phyloP scores from a whole-genome alignment of 2,797 vertebrate species.

The Mus caroli region DNA sequence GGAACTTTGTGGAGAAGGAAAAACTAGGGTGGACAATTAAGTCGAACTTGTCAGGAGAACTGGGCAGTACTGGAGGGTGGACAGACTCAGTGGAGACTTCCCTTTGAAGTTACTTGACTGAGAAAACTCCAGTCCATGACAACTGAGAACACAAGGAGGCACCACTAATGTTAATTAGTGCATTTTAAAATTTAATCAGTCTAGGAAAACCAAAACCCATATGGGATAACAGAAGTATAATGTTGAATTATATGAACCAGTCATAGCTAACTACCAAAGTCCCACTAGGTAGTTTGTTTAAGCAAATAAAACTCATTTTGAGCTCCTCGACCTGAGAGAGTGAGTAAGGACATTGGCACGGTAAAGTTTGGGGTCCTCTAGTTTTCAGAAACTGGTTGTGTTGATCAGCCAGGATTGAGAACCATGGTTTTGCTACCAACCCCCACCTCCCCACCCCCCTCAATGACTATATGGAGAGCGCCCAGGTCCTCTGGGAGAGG shows the following conservation, averaged over 20 bases:
- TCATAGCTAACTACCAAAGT: not conserved
- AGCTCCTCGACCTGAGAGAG: not conserved
- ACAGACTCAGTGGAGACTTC: not conserved
- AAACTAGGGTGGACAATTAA: not conserved
- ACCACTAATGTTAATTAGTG: not conserved
- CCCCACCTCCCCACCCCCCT: no score
- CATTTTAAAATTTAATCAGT: not conserved
- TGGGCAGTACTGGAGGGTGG: not conserved
- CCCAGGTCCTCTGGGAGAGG: not conserved
- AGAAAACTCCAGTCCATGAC: not conserved
- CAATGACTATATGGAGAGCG: not conserved
- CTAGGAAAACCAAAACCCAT: not conserved
- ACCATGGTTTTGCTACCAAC: not conserved
- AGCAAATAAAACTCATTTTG: not conserved
- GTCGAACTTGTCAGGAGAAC: not conserved
- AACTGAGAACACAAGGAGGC: not conserved
- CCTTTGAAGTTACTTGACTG: not conserved
- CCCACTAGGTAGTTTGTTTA: not conserved
- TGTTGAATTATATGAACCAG: not conserved
- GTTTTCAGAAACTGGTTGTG: not conserved
- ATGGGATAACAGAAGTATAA: not conserved
- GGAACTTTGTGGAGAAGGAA: conserved; percentile 9
- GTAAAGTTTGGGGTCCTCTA: not conserved
- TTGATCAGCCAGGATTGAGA: not conserved
- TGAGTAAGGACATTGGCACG: not conserved